Evolutionary conservation across 2,888 invertebrate species (phyloP), one percentile per base, ranked within the genome.

Genomic region (Fissipunctia ypsillon): DNA sequence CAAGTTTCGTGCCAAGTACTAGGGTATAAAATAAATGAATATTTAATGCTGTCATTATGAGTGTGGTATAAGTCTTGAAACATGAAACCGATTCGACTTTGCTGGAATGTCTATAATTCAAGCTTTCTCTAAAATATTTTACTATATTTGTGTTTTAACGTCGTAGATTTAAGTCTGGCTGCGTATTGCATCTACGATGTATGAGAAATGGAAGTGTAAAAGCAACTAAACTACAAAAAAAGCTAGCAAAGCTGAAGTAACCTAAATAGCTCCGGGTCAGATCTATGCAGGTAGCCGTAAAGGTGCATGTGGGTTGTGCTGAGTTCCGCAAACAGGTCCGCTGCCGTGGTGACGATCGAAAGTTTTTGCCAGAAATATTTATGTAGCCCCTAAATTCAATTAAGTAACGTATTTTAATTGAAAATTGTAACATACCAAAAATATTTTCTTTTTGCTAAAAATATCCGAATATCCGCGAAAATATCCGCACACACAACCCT

Each of bases 401-500:
- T 38, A n/a, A n/a, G n/a, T n/a, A 50, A 38, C 14, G 2, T 48
- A n/a, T 19, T n/a, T n/a, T n/a, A n/a, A n/a, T n/a, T n/a, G n/a
- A n/a, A 50, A 50, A 7, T 19, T 25, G 28, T 52, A 43, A 43
- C 7, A 28, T 12, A 19, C 14, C 2, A 45, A 22, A 43, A n/a
- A n/a, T 16, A 14, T 38, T 38, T 19, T 12, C 6, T 6, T 4
- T 14, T n/a, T 38, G 0, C 7, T 9, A 16, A 56, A 61, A 35
- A 52, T 65, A 81, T 67, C 28, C 72, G 64, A 65, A 56, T 72
- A 70, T 76, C 76, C 69, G 74, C 50, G n/a, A 35, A 75, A 54
- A 80, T 81, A 81, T 78, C 70, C 75, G 64, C 59, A 56, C 14
- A n/a, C 48, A 61, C 76, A 82, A 1, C 85, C 82, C 84, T 82